phyloP scores from a whole-genome alignment of 2,888 invertebrate genomes.

The Pristionchus mayeri region DNA sequence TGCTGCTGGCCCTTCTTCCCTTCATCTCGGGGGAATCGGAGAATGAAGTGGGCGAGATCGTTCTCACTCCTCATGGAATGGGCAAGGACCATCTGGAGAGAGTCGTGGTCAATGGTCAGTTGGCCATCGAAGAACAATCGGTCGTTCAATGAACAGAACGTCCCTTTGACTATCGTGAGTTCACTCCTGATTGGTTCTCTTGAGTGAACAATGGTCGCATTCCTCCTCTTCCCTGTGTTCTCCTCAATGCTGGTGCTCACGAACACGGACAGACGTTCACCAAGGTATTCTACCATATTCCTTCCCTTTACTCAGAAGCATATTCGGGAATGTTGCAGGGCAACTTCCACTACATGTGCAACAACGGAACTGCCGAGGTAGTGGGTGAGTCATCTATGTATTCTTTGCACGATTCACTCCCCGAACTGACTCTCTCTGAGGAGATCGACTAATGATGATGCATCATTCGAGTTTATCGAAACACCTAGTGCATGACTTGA shows the following conservation, averaged over 20 bases:
- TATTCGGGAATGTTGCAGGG: conserved; percentile 52
- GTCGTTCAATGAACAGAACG: neutral
- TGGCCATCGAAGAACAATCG: neutral
- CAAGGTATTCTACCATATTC: conserved; percentile 54
- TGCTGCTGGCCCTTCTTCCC: conserved; percentile 31
- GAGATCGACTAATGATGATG: too few relatives aligned
- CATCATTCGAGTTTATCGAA: too few relatives aligned
- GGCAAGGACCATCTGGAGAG: conserved; percentile 66
- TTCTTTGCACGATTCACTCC: too few relatives aligned
- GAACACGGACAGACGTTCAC: conserved; percentile 75
- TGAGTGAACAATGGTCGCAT: conserved; percentile 64
- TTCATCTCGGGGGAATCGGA: neutral
- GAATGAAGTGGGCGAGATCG: conserved; percentile 59
- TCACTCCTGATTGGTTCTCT: conserved; percentile 28
- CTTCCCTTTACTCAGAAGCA: neutral
- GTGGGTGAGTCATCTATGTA: conserved; percentile 62
- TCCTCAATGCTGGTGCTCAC: conserved; percentile 69
- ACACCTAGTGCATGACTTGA: too few relatives aligned
- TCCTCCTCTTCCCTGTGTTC: conserved; percentile 72
- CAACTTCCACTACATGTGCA: conserved; percentile 74
- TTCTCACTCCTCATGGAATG: conserved; percentile 71
- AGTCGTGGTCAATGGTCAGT: conserved; percentile 71
- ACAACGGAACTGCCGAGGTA: conserved; percentile 75
- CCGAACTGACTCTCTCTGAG: too few relatives aligned
- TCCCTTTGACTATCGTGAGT: too few relatives aligned